A percentile compares a stretch with the other conserved stretches of the same genome.
Conservation (phyloP, 2,113 vertebrate genomes). For the Paedocypris sp. region DNA sequence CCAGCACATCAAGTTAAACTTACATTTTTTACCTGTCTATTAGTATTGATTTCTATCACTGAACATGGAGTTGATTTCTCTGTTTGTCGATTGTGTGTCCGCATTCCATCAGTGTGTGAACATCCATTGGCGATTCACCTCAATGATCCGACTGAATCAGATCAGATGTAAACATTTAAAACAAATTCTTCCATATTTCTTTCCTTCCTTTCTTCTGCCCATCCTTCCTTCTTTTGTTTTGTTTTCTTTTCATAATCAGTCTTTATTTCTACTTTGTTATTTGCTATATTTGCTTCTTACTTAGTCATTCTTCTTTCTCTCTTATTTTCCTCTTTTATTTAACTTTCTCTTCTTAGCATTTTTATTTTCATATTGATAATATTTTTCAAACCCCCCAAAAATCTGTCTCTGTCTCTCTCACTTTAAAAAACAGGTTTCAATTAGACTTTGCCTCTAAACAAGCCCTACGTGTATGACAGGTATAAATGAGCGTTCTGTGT, state of each 20-base stretch:
- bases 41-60: conserved; percentile 84
- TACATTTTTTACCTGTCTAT: conserved; percentile 84
- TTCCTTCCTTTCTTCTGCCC: no score
- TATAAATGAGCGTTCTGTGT: conserved; percentile 12
- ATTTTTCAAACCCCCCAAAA: background rate
- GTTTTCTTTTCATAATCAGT: no score
- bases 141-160: no score
- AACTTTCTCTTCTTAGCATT: background rate
- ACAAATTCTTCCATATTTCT: no score
- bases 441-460: conserved; percentile 12
- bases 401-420: background rate
- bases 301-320: no score
- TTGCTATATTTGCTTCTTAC: no score
- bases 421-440: conserved; percentile 10
- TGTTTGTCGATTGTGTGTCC: conserved; percentile 38
- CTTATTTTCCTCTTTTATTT: no score
- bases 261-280: no score
- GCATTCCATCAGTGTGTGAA: conserved; percentile 45
- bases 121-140: background rate
- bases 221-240: no score
- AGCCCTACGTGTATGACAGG: background rate
- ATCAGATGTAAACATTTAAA: no score
- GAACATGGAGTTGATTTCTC: conserved; percentile 50
- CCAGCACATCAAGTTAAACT: conserved; percentile 67
- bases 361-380: background rate